phyloP scores from a whole-genome alignment of 1,140 invertebrate species.

The Bradynema listronoti region DNA sequence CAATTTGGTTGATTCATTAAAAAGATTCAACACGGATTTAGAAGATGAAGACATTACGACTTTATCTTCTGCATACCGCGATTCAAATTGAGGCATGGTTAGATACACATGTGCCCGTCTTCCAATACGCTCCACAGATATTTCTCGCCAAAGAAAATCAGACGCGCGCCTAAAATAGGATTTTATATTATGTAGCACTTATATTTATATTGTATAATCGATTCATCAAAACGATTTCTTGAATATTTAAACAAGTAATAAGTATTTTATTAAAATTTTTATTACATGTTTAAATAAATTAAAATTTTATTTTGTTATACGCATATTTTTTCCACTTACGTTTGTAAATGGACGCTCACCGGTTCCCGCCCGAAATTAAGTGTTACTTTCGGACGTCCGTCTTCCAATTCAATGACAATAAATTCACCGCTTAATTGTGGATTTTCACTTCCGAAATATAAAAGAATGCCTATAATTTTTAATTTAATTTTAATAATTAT shows the following conservation, averaged over 20 bases:
- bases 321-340: constrained; percentile 11
- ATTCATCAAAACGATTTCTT: no score
- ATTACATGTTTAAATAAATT: no score
- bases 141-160: constrained; percentile 76
- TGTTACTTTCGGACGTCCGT: constrained; percentile 76
- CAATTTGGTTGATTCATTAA: constrained; percentile 74
- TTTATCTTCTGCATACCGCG: constrained; percentile 35
- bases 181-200: no score
- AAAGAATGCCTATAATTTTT: constrained; percentile 30
- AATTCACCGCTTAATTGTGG: constrained; percentile 75
- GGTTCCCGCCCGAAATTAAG: constrained; percentile 80
- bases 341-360: constrained; percentile 68
- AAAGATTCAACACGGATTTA: constrained; percentile 76
- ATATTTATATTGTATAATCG: no score
- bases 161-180: constrained; percentile 60
- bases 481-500: neutral
- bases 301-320: neutral
- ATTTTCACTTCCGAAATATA: constrained; percentile 60
- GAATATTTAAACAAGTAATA: no score
- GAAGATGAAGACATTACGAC: constrained; percentile 64
- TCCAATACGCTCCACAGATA: constrained; percentile 77
- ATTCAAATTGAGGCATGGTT: constrained; percentile 66
- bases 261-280: no score
- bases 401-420: constrained; percentile 79
- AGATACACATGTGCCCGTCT: constrained; percentile 68